Conservation (phyloP, 2,888 invertebrate species). For the Aphodius sticticus region DNA sequence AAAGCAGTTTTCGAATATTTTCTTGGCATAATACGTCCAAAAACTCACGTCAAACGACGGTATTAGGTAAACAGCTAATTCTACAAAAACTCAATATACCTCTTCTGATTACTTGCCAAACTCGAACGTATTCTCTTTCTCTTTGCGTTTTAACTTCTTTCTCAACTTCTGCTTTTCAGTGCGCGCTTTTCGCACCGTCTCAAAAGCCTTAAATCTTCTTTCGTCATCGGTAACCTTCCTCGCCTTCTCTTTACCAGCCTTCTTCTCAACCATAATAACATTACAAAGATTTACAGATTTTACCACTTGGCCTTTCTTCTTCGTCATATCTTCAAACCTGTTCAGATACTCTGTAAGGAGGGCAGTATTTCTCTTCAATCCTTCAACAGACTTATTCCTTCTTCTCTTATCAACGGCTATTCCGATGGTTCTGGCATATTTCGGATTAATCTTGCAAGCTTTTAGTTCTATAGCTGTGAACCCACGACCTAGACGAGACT, state of each 20-base stretch:
- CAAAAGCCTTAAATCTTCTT: conserved; percentile 86
- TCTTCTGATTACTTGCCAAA: background rate
- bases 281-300: conserved; percentile 61
- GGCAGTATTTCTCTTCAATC: conserved; percentile 78
- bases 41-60: no score
- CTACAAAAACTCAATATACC: no score
- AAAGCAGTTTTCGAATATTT: no score
- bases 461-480: conserved; percentile 93
- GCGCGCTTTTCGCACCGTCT: conserved; percentile 76
- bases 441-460: conserved; percentile 82
- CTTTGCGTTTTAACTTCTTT: conserved; percentile 33
- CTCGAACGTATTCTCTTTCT: conserved; percentile 15
- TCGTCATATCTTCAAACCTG: background rate
- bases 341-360: background rate
- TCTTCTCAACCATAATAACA: background rate
- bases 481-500: conserved; percentile 89
- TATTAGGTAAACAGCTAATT: no score
- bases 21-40: no score
- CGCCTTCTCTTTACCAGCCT: conserved; percentile 64
- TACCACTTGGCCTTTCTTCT: background rate
- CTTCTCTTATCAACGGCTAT: conserved; percentile 92
- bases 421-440: conserved; percentile 88
- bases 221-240: conserved; percentile 82
- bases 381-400: conserved; percentile 90
- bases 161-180: conserved; percentile 35